Evolutionary conservation across 2,888 invertebrate genomes (phyloP).

Genomic region (Campoplex capitator): DNA sequence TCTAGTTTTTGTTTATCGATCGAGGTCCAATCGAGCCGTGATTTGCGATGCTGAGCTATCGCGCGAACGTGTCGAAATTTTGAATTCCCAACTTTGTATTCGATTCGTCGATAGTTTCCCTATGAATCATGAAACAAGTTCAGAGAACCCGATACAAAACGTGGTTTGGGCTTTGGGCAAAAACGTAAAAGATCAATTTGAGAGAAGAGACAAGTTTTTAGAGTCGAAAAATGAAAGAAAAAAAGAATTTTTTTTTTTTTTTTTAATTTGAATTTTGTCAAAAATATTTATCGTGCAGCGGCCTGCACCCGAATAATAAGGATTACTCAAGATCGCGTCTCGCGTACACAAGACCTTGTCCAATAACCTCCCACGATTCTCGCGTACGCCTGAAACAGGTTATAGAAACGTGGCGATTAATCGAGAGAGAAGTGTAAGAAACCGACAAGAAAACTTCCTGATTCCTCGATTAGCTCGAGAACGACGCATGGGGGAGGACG

Average conservation of each 20-base stretch:
- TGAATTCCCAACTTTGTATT: background rate
- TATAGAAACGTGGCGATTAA: slow-evolving; percentile 20
- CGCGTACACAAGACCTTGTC: slow-evolving; percentile 24
- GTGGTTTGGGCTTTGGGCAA: background rate
- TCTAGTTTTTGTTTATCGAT: background rate
- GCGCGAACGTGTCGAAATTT: background rate
- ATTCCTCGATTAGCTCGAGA: background rate
- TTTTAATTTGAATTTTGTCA: background rate
- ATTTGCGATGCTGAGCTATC: background rate
- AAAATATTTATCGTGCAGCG: background rate
- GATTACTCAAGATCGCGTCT: slow-evolving; percentile 23
- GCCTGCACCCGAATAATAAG: background rate
- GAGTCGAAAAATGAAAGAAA: background rate
- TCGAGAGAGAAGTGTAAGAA: background rate
- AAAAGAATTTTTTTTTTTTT: background rate
- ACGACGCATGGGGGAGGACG: slow-evolving; percentile 17
- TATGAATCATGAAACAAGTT: background rate
- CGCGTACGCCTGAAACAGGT: background rate
- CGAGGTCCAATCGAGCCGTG: background rate
- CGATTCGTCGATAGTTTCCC: background rate
- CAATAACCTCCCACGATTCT: slow-evolving; percentile 24
- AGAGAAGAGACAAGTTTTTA: background rate
- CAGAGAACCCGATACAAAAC: background rate
- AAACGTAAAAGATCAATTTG: background rate
- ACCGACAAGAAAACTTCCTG: slow-evolving; percentile 31